Conservation (phyloP, 2,888 invertebrate genomes). For the Branchellion lobata region DNA sequence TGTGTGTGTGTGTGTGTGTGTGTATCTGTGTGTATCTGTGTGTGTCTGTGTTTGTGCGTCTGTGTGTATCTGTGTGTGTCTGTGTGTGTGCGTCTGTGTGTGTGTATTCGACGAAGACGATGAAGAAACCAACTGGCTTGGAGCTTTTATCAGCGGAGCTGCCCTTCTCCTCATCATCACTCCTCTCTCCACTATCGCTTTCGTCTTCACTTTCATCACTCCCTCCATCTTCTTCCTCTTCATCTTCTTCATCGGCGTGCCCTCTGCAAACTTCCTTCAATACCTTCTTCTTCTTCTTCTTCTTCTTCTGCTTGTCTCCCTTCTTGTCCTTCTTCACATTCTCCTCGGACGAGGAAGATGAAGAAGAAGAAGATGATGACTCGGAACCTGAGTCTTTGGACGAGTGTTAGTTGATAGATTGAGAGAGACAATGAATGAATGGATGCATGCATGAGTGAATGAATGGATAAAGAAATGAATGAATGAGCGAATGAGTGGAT, state of each 20-base stretch:
- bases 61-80: no score
- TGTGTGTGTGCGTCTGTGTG: no score
- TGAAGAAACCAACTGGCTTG: neutral
- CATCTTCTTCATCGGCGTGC: conserved; percentile 47
- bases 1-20: neutral
- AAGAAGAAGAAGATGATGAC: neutral
- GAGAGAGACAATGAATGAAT: no score
- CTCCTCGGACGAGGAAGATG: neutral
- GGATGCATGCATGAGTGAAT: no score
- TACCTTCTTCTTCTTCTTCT: conserved; percentile 45
- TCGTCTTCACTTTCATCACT: conserved; percentile 1
- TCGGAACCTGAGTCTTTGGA: neutral
- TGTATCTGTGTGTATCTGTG: neutral
- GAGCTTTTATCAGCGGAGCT: conserved; percentile 40
- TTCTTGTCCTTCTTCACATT: neutral
- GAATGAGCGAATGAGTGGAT: no score
- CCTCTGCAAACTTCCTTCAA: conserved; percentile 46
- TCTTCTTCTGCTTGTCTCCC: no score
- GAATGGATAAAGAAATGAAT: no score
- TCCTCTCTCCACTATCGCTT: conserved; percentile 47
- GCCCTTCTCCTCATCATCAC: conserved; percentile 49
- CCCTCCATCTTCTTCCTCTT: conserved; percentile 25
- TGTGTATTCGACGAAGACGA: neutral
- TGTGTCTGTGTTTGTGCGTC: no score
- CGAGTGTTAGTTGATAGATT: neutral